Evolutionary conservation across 2,113 vertebrate genomes (phyloP).

Genomic region (western clawed frog (Xenopus tropicalis)): UCB_Xtro_10.0 CM004447.2:147619501-147620000

Average conservation of each 20-base stretch:
- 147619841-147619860: background rate
- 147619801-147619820: background rate
- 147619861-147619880: background rate
- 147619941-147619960: background rate
- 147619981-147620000: background rate
- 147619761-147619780: background rate
- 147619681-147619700: no score
- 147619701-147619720: background rate
- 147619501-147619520: no score
- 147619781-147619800: constrained; percentile 7
- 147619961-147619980: background rate
- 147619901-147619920: background rate
- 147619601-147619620: no score
- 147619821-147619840: background rate
- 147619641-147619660: no score
- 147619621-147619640: no score
- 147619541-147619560: no score
- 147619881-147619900: background rate
- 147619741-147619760: constrained; percentile 10
- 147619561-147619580: no score
- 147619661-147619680: no score
- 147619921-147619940: background rate
- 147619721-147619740: background rate
- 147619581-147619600: no score
- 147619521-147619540: no score